Conservation (phyloP, 2,888 invertebrate genomes). For the Dasysyrphus tricinctus region DNA sequence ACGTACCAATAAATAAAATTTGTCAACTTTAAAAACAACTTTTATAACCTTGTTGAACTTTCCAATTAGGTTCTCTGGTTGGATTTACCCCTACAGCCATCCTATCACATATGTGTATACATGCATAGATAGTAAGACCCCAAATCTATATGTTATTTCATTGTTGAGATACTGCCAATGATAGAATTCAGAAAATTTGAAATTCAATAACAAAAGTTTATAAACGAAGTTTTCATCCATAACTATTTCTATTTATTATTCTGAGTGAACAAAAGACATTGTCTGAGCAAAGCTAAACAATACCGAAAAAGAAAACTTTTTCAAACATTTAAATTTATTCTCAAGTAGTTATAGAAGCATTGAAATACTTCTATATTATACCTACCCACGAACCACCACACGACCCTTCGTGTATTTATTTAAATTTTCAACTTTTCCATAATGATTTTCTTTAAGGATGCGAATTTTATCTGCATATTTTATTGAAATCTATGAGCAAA, state of each 20-base stretch:
- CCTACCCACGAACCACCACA: not conserved
- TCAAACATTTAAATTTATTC: slow-evolving; percentile 23
- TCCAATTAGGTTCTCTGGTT: slow-evolving; percentile 3
- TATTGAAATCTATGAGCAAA: slow-evolving; percentile 12
- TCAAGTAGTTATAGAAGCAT: slow-evolving; percentile 3
- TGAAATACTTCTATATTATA: slow-evolving; percentile 2
- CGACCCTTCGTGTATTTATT: slow-evolving; percentile 10
- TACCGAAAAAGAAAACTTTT: slow-evolving; percentile 11
- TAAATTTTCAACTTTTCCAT: slow-evolving; percentile 25
- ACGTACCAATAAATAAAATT: not conserved
- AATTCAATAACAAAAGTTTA: slow-evolving; percentile 50
- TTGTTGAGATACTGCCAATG: slow-evolving; percentile 24
- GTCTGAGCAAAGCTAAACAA: slow-evolving; percentile 13
- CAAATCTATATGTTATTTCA: not conserved
- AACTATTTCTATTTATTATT: slow-evolving; percentile 20
- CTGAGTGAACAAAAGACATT: slow-evolving; percentile 5
- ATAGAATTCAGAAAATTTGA: slow-evolving; percentile 27
- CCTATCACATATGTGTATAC: not conserved
- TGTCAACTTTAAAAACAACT: not conserved
- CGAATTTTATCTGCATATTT: slow-evolving; percentile 26
- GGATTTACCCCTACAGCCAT: not conserved
- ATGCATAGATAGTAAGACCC: not conserved
- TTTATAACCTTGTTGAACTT: not conserved
- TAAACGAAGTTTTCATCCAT: slow-evolving; percentile 10
- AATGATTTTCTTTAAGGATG: slow-evolving; percentile 16